Evolutionary conservation across 2,888 invertebrate genomes (phyloP).

Genomic region (Zaprionus bogoriensis): DNA sequence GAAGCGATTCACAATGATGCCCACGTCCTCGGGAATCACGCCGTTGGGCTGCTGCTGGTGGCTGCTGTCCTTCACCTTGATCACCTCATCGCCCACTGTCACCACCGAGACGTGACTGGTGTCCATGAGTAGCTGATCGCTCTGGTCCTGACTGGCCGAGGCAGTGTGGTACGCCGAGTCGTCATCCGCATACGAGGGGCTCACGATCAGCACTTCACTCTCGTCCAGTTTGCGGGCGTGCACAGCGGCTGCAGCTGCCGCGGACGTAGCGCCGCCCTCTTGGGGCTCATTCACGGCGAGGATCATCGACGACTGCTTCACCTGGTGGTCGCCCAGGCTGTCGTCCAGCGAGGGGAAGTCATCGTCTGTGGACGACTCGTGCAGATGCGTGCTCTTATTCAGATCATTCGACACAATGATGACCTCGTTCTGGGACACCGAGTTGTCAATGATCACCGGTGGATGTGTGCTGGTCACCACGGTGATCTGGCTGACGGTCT

Average conservation of each 20-base stretch:
- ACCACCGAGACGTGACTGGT: conserved; percentile 96
- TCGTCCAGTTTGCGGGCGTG: conserved; percentile 90
- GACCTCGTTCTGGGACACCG: conserved; percentile 85
- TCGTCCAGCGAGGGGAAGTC: conserved; percentile 91
- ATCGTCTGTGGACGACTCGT: conserved; percentile 90
- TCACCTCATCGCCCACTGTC: conserved; percentile 90
- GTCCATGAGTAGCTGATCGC: conserved; percentile 84
- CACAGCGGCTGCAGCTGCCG: conserved; percentile 29
- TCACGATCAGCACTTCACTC: conserved; percentile 92
- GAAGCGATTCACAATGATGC: conserved; percentile 82
- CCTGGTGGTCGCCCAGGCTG: conserved; percentile 85
- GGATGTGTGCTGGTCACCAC: conserved; percentile 92
- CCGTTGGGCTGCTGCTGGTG: conserved; percentile 81
- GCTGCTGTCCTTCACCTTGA: conserved; percentile 89
- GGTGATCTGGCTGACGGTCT: conserved; percentile 90
- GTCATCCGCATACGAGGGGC: conserved; percentile 87
- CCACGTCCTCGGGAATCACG: conserved; percentile 80
- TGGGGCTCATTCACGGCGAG: conserved; percentile 71
- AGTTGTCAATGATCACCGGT: conserved; percentile 88
- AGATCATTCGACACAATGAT: conserved; percentile 91
- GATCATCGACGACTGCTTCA: conserved; percentile 81
- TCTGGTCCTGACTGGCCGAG: conserved; percentile 74
- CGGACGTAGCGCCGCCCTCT: conserved; percentile 10
- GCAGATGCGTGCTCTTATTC: conserved; percentile 85
- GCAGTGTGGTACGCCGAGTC: conserved; percentile 85